A percentile compares a stretch with the other conserved stretches of the same genome.
Evolutionary conservation across 1,140 invertebrate species (phyloP).

Genomic region (Drosophila sp.): DNA sequence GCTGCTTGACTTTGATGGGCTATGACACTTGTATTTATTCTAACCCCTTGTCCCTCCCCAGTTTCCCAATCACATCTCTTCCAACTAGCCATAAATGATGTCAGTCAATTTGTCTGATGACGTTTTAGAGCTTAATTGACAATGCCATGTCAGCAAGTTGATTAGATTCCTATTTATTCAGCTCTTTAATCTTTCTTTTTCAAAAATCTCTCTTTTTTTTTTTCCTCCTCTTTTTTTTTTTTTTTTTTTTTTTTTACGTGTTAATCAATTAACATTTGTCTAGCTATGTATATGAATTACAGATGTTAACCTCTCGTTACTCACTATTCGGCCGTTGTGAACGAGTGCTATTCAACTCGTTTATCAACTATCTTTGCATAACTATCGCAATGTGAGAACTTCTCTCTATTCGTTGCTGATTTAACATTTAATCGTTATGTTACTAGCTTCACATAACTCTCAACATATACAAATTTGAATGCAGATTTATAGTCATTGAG

Average conservation of each 20-base stretch:
- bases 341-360: not conserved
- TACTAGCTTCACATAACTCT: not conserved
- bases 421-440: not conserved
- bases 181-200: slow-evolving; percentile 10
- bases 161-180: slow-evolving; percentile 25
- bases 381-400: not conserved
- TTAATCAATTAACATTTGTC: no score
- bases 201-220: not conserved
- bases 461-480: not conserved
- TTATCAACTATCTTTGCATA: no score
- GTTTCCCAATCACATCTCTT: no score
- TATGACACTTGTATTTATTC: not conserved
- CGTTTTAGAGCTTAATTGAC: slow-evolving; percentile 20
- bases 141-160: slow-evolving; percentile 24
- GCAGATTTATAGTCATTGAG: no score
- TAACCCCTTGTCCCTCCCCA: not conserved
- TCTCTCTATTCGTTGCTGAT: not conserved
- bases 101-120: slow-evolving; percentile 14
- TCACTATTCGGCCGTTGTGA: not conserved
- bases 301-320: not conserved
- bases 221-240: not conserved
- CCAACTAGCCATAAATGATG: not conserved
- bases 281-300: no score
- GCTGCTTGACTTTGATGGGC: slow-evolving; percentile 1
- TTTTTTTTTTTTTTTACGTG: no score